Evolutionary conservation across 2,888 invertebrate genomes (phyloP).

Genomic region (Melanostoma mellinum): DNA sequence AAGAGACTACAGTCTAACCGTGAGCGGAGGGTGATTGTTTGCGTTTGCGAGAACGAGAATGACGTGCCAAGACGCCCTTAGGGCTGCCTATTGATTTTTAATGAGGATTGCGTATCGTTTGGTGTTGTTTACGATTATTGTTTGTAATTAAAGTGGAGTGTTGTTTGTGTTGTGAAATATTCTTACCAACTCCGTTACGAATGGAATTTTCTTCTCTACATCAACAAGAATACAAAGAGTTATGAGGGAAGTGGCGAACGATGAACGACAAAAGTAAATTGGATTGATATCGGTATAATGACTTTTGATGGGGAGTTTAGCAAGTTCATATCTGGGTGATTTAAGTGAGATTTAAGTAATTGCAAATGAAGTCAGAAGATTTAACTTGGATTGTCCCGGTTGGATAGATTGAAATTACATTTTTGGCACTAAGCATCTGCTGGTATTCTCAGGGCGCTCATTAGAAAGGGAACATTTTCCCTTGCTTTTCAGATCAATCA

Average conservation of each 20-base stretch:
- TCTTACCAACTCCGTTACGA: conserved; percentile 35
- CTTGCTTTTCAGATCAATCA: too few species aligned
- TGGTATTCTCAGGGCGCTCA: neutral
- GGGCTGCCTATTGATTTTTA: conserved; percentile 70
- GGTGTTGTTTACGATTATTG: conserved; percentile 69
- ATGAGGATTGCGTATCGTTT: conserved; percentile 63
- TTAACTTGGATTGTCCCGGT: neutral
- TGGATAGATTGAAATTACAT: conserved; percentile 4
- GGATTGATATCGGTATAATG: conserved; percentile 52
- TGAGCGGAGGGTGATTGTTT: neutral
- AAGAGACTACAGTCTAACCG: neutral
- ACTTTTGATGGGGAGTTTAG: conserved; percentile 41
- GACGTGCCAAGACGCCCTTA: conserved; percentile 53
- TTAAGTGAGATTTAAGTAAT: conserved; percentile 43
- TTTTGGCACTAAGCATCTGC: neutral
- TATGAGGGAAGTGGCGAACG: conserved; percentile 26
- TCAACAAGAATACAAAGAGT: conserved; percentile 11
- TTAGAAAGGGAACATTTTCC: too few species aligned
- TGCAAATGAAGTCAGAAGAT: neutral
- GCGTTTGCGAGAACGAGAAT: conserved; percentile 30
- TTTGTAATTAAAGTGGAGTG: conserved; percentile 68
- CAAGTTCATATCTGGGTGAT: neutral
- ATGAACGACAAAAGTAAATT: conserved; percentile 44
- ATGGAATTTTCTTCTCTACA: conserved; percentile 33
- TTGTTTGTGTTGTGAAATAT: conserved; percentile 46